Conservation (phyloP, 2,113 vertebrate genomes). For the Balaeniceps rex region DNA sequence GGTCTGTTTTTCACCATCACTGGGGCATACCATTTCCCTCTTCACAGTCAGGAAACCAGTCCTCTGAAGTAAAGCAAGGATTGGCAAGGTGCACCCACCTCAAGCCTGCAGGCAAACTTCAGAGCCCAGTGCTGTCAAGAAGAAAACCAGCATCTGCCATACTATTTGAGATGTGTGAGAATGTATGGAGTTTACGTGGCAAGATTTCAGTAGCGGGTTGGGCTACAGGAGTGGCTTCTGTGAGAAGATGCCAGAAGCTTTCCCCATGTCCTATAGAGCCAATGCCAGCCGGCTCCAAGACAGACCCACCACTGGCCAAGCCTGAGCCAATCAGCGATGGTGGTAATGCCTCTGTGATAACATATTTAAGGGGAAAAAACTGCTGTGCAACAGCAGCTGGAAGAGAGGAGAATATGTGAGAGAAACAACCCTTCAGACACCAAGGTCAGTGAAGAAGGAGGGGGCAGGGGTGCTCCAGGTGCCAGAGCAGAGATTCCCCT, state of each 20-base stretch:
- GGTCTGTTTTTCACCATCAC: neutral
- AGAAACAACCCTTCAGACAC: neutral
- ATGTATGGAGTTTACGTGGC: neutral
- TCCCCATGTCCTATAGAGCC: neutral
- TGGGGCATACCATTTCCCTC: neutral
- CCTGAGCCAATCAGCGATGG: fast-evolving
- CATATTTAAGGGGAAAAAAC: neutral
- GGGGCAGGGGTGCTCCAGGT: neutral
- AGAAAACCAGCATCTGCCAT: neutral
- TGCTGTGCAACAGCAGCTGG: no score
- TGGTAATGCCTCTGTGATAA: neutral
- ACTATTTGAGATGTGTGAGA: neutral
- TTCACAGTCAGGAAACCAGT: neutral
- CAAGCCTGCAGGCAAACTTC: neutral
- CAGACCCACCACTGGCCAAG: neutral
- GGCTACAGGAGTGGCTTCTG: neutral
- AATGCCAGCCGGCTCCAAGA: neutral
- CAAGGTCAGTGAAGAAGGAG: neutral
- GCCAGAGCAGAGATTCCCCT: neutral
- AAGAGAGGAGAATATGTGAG: neutral
- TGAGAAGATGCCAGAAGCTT: neutral
- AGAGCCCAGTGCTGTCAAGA: neutral
- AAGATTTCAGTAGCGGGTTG: neutral
- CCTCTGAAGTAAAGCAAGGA: neutral
- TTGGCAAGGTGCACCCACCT: neutral